Evolutionary conservation across 2,113 vertebrate genomes (phyloP), one percentile per base, ranked within the genome.

Genomic region (Poeciliopsis prolifica): DNA sequence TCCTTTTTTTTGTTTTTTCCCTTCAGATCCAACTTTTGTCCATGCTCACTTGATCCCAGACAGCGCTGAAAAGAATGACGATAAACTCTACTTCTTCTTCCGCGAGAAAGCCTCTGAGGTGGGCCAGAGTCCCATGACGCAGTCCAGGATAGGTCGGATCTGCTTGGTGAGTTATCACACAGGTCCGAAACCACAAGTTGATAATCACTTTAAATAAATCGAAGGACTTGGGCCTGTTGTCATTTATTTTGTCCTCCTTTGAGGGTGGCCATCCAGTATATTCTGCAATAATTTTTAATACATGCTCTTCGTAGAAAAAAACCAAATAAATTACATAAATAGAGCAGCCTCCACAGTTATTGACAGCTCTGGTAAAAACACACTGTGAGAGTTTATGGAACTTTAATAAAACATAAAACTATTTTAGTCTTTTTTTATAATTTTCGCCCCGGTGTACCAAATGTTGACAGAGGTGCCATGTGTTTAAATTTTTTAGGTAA

Each of bases 51-150:
- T 99, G 85, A 99, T 99, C 85, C 98, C 98, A 0, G 98, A 99
- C 93, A 99, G 98, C 1, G 96, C 95, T 0, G 97, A 99, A 88
- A 96, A 95, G 87, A 99, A 99, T 0, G 98, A 99, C 0, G 96
- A 99, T 94, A 99, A 99, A 78, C 96, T 99, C n/a, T 99, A 99
- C 92, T 99, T 99, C 89, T 99, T 99, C 94, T 99, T 99, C 92
- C 96, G 98, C 1, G 98, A 99, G 94, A 98, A 98, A 87, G 95
- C 97, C 0, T 95, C 96, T 0, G 97, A 99, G 88, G 95, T 96
- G 31, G 96, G 97, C 0, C 96, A 98, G 92, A 99, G 95, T 91
- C 97, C 97, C 0, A 96, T 98, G 4, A 92, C 97, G 63, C 97
- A 98, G 37, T 97, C 98, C 75, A 96, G 98, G 79, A 99, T 99